A percentile compares a stretch with the other conserved stretches of the same genome.
phyloP scores from a whole-genome alignment of 2,888 invertebrate genomes.

The Acanthosoma haemorrhoidale region DNA sequence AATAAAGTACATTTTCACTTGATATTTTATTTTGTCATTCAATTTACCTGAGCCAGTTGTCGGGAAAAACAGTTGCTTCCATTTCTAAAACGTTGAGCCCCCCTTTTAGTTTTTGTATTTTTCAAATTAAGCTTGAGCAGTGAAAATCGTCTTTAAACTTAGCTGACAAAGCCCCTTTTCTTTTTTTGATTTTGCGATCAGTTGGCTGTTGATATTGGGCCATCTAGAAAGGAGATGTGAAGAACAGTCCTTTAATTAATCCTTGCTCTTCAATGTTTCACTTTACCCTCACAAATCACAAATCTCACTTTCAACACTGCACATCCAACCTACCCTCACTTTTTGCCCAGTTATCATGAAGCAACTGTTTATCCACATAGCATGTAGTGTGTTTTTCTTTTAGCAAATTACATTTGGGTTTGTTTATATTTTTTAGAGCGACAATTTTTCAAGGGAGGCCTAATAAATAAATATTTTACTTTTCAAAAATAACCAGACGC shows the following conservation, averaged over 20 bases:
- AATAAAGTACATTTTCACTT: slow-evolving; percentile 10
- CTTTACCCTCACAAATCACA: background rate
- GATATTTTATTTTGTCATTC: slow-evolving; percentile 7
- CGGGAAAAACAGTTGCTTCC: slow-evolving; percentile 3
- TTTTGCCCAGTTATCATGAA: background rate
- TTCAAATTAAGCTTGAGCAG: no score
- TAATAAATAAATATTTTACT: no score
- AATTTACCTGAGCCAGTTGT: slow-evolving; percentile 9
- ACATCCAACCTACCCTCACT: background rate
- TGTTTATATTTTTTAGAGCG: no score
- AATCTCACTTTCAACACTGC: background rate
- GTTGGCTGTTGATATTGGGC: background rate
- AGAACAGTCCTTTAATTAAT: no score
- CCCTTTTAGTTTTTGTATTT: no score
- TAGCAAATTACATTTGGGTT: background rate
- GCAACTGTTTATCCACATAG: background rate
- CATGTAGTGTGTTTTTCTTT: background rate
- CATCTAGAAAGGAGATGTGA: no score
- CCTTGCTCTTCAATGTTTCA: background rate
- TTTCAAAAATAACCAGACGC: no score
- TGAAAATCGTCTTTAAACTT: no score
- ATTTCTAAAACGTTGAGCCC: background rate
- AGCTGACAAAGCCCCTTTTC: no score
- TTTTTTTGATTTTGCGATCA: no score
- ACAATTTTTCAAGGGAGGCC: background rate